Evolutionary conservation across 35 echinoderm and acorn worm species (phyloP), one percentile per base, ranked within the genome.

Genomic region (Patiria miniata): DNA sequence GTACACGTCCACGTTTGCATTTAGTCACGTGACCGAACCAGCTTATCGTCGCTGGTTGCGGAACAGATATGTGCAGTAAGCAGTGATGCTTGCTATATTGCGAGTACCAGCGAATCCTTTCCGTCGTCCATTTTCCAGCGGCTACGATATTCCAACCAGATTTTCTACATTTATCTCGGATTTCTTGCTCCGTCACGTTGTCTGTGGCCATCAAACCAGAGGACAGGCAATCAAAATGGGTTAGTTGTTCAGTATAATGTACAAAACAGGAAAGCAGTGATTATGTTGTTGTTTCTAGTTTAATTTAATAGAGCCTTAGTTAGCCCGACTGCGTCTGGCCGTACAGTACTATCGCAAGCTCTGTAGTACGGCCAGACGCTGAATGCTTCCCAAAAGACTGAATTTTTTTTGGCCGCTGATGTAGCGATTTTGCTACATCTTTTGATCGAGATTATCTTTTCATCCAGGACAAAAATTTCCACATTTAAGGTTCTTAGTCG

Each of bases 1-100:
- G 65, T 22, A 73, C 65, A 73, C 65, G 65, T 73, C 65, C 65
- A 73, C 65, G 65, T 73, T 73, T 73, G 29, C 65, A 69, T 29
- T 8, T 26, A 26, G 9, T 73, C 65, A 73, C 65, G 65, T 73
- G 65, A 73, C 65, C 29, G 29, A 73, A 60, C 57, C 57, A 21
- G 0, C 29, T 73, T 73, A 73, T 73, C 65, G 19, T 34, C 34
- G 65, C 26, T 73, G 65, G 26, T 30, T 47, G 42, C 42, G 42
- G 42, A 6, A 6, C 42, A 47, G 4, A 6, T 47, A 6, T 14
- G 34, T 9, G 6, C 65, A 73, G 2, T 73, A 36, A 73, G 1
- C 29, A 34, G 14, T 26, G 26, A 30, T 22, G 26, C 10, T 73
- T 23, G 26, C 10, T 30, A 30, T 2, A 14, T 0, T 26, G n/a